Evolutionary conservation across 2,888 invertebrate genomes (phyloP), one percentile per base, ranked within the genome.

Genomic region (Drosophila yooni): DNA sequence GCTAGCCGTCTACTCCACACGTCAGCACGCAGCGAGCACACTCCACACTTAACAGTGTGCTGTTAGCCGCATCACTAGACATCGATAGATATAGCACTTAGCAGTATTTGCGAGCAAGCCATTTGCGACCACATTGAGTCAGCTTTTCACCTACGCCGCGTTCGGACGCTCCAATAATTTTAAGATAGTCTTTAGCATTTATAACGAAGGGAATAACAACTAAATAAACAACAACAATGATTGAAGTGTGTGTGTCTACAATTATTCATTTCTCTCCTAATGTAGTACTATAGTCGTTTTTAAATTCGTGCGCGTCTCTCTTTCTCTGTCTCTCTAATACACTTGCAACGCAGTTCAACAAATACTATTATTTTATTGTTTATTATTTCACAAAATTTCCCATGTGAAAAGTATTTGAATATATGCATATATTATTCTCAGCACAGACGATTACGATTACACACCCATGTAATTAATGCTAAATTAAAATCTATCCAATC

Each of bases 151-250:
- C 60, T 63, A 60, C 77, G 34, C 68, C 72, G 82, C 64, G 88
- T 68, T 60, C 79, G 88, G 88, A 62, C 79, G 88, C 88, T 67
- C 59, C 67, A 73, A 57, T 85, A 83, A 69, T 75, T 73, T 80
- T 88, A 86, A 80, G 80, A 73, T 86, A 79, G 79, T 57, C 25
- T 59, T 70, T 85, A 82, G 88, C 74, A 63, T 81, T 72, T 75
- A 50, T 72, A 79, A 72, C 68, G 64, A 59, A 61, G 62, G 43
- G 64, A 76, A 61, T 64, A 61, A 50, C 33, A 59, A 52, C 57
- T 50, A 43, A 36, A 33, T 33, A 33, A 52, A 43, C 21, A 53
- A 43, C 21, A 57, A 52, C 46, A 48, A 51, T 53, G 68, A 27
- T 34, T 29, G 33, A 56, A 31, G 40, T 48, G 73, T 71, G 54